A percentile compares a stretch with the other conserved stretches of the same genome.
Evolutionary conservation across 2,888 invertebrate species (phyloP).

Genomic region (Acrobasis consociella): DNA sequence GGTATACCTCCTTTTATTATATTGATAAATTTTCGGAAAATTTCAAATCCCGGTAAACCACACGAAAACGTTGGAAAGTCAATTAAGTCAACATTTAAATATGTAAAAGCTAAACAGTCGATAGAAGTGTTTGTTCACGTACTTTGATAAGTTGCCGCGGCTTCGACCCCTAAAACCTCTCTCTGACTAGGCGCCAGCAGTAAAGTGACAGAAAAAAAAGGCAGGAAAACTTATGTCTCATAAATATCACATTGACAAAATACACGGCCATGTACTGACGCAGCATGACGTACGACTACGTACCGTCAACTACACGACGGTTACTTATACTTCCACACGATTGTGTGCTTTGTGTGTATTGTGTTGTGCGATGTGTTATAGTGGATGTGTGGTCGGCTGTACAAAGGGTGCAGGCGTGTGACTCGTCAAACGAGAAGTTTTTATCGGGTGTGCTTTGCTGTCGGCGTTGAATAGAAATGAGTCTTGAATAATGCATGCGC

Average conservation of each 20-base stretch:
- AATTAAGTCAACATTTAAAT: no score
- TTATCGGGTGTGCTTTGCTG: constrained; percentile 71
- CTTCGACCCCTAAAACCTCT: constrained; percentile 4
- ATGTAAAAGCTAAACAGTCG: not conserved
- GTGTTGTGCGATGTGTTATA: not conserved
- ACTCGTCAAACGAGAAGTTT: constrained; percentile 82
- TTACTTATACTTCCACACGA: no score
- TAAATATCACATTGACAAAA: constrained; percentile 27
- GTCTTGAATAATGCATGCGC: constrained; percentile 78
- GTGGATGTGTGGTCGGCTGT: constrained; percentile 35
- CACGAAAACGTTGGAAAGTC: no score
- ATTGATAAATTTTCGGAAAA: no score
- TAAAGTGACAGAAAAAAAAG: not conserved
- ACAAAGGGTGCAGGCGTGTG: constrained; percentile 80
- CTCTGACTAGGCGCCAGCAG: not conserved
- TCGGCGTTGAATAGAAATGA: constrained; percentile 81
- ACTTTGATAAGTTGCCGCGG: not conserved
- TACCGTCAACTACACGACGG: no score
- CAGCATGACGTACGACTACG: constrained; percentile 56
- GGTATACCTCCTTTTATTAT: no score
- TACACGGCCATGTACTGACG: constrained; percentile 40
- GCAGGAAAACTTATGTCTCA: constrained; percentile 45
- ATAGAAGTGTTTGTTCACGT: not conserved
- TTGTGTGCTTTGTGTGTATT: not conserved
- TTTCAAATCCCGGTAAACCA: no score